phyloP scores from a whole-genome alignment of 2,113 vertebrate species.

The Hypocryptadius cinnamomeus region DNA sequence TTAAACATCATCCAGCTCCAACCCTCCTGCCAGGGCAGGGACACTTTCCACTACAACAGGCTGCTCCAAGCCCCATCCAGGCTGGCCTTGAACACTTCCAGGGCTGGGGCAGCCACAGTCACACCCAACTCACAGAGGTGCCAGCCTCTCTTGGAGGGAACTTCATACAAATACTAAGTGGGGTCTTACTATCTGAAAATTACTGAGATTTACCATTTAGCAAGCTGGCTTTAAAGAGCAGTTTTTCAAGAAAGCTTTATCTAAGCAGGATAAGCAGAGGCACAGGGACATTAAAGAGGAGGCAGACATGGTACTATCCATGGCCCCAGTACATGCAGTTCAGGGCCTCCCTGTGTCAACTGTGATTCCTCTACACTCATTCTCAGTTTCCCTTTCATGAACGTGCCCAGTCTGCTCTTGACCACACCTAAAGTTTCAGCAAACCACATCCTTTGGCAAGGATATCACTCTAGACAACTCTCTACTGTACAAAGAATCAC shows the following conservation, averaged over 20 bases:
- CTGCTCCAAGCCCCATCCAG: neutral
- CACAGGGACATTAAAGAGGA: neutral
- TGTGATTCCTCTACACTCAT: neutral
- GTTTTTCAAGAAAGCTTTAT: neutral
- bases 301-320: neutral
- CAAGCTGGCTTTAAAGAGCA: neutral
- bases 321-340: neutral
- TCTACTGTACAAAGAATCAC: neutral
- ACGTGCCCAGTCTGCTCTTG: neutral
- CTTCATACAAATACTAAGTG: neutral
- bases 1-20: neutral
- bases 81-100: neutral
- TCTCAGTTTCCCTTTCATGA: neutral
- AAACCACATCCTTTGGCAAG: neutral
- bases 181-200: neutral
- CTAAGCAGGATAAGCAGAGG: neutral
- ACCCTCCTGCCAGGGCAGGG: neutral
- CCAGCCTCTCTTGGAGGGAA: neutral
- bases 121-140: neutral
- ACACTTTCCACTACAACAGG: neutral
- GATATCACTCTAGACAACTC: neutral
- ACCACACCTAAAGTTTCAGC: neutral
- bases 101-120: neutral
- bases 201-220: neutral
- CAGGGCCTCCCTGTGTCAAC: neutral